These are phyloP conservation scores for Volucella bombylans DNA, from an alignment of 2,888 invertebrate genomes.

Conservation along the genomic window DNA sequence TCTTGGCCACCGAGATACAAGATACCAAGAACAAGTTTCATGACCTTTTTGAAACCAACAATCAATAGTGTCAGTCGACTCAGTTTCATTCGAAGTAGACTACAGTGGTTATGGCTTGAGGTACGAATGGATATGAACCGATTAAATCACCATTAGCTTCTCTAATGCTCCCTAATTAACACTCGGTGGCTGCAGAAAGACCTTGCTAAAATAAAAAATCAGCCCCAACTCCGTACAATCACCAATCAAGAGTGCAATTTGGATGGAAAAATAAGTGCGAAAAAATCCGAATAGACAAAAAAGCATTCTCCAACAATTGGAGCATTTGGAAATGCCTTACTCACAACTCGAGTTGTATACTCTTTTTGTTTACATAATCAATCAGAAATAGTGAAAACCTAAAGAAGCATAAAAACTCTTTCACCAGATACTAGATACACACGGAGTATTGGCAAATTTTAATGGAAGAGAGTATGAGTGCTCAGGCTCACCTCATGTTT, in stretches of 20 bases:
- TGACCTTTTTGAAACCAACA: no score
- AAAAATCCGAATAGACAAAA: not conserved
- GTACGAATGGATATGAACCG: no score
- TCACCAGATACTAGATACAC: slow-evolving; percentile 25
- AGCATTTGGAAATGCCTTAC: slow-evolving; percentile 38
- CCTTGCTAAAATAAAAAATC: slow-evolving; percentile 32
- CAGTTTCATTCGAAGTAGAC: no score
- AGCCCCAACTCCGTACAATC: slow-evolving; percentile 8
- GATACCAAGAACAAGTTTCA: no score
- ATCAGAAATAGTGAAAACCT: slow-evolving; percentile 65
- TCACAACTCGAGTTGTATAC: not conserved
- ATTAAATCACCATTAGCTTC: slow-evolving; percentile 52
- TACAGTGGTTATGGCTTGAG: no score
- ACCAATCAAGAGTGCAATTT: slow-evolving; percentile 28
- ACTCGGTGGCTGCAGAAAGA: slow-evolving; percentile 35
- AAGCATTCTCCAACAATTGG: slow-evolving; percentile 31
- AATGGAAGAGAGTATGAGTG: not conserved
- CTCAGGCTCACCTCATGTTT: no score
- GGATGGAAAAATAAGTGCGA: not conserved
- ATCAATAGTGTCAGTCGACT: no score
- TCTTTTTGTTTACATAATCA: slow-evolving; percentile 57
- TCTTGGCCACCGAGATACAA: no score
- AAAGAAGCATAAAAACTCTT: slow-evolving; percentile 64
- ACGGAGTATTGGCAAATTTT: slow-evolving; percentile 44
- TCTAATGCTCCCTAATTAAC: slow-evolving; percentile 67